phyloP scores from a whole-genome alignment of 2,113 vertebrate genomes.

The Spilogale gracilis region DNA sequence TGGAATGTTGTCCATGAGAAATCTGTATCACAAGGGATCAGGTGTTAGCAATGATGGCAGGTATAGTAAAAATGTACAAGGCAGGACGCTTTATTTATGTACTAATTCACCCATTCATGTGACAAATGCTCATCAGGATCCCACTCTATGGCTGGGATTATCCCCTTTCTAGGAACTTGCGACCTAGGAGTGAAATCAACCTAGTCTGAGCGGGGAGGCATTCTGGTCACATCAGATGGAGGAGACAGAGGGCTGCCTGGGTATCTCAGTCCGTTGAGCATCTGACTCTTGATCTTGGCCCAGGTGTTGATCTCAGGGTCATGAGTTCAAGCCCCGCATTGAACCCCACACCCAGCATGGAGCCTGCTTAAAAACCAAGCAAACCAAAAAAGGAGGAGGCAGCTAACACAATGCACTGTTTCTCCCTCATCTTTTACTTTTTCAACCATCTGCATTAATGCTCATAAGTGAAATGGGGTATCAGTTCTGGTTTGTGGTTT shows the following conservation, averaged over 20 bases:
- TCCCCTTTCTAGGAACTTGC: neutral
- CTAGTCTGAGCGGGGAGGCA: neutral
- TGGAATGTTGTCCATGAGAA: neutral
- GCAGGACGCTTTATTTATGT: neutral
- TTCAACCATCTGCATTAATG: neutral
- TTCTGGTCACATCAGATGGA: neutral
- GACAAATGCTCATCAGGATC: neutral
- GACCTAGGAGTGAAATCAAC: neutral
- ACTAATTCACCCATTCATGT: neutral
- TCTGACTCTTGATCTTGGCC: neutral
- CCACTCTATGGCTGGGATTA: neutral
- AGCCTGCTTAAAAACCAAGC: neutral
- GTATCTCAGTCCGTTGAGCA: neutral
- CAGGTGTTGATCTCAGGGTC: neutral
- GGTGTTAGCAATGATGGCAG: neutral
- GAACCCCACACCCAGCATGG: neutral
- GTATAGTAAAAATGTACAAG: neutral
- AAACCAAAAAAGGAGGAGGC: neutral
- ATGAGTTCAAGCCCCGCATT: neutral
- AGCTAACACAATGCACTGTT: neutral
- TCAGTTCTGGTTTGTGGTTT: slow-evolving; percentile 7
- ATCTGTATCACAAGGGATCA: neutral
- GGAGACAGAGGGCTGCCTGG: neutral
- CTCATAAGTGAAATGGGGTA: neutral
- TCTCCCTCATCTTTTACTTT: neutral